Conservation (phyloP, 2,888 invertebrate species). For the Heliconius aoede region DNA sequence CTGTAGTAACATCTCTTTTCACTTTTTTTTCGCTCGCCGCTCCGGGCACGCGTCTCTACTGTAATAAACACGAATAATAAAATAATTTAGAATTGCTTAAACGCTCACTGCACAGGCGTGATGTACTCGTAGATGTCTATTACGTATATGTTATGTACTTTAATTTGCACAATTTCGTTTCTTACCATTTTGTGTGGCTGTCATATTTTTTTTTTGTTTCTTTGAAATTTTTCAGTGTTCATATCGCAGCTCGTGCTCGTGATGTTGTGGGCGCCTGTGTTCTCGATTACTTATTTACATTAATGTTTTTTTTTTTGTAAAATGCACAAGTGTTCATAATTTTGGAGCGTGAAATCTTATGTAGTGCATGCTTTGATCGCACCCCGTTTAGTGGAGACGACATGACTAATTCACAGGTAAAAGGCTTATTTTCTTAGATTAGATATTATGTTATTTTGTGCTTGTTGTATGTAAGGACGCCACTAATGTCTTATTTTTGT, state of each 20-base stretch:
- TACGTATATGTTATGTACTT: constrained; percentile 44
- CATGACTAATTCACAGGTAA: constrained; percentile 86
- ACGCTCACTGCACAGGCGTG: constrained; percentile 48
- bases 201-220: constrained; percentile 71
- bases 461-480: constrained; percentile 7
- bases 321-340: constrained; percentile 75
- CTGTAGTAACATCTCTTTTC: constrained; percentile 65
- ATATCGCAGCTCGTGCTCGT: constrained; percentile 75
- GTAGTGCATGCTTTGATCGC: constrained; percentile 80
- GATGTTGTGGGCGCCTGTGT: constrained; percentile 75
- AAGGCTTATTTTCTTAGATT: constrained; percentile 55
- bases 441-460: neutral
- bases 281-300: constrained; percentile 75
- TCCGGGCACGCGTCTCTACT: constrained; percentile 70
- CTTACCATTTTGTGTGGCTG: constrained; percentile 61
- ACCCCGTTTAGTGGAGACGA: constrained; percentile 70
- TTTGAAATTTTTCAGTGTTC: constrained; percentile 78
- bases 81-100: constrained; percentile 58
- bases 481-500: constrained; percentile 4
- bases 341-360: constrained; percentile 71
- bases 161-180: constrained; percentile 59
- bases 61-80: constrained; percentile 61
- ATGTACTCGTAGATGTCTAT: constrained; percentile 51
- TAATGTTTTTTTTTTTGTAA: constrained; percentile 69
- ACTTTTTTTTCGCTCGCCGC: constrained; percentile 79